A percentile compares a stretch with the other conserved stretches of the same genome.
These are phyloP conservation scores for Rotaria macrura DNA, from an alignment of 2,888 invertebrate species.

Conservation along the genomic window DNA sequence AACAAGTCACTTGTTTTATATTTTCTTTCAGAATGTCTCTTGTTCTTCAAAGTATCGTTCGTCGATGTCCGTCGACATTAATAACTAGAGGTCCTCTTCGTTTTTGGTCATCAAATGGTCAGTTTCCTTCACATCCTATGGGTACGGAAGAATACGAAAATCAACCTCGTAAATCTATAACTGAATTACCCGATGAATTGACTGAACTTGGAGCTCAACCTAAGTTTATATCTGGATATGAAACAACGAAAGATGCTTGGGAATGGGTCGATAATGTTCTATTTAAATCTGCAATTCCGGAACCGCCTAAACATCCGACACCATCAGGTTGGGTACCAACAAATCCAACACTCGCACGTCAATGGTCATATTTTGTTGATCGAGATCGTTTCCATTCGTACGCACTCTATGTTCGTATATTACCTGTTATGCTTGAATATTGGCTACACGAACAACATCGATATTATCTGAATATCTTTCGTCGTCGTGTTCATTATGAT, in stretches of 20 bases:
- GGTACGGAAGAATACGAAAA: background rate
- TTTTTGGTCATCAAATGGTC: background rate
- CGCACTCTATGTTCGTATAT: background rate
- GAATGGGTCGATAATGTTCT: conserved; percentile 5
- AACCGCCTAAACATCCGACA: conserved; percentile 16
- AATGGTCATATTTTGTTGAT: conserved; percentile 18
- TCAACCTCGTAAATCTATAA: background rate
- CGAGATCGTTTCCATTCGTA: conserved; percentile 19
- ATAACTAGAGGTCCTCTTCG: background rate
- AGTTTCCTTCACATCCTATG: background rate
- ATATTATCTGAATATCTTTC: conserved; percentile 13
- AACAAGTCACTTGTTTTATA: background rate
- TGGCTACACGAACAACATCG: conserved; percentile 17
- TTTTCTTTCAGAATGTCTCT: background rate
- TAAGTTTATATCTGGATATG: conserved; percentile 8
- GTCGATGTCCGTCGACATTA: background rate
- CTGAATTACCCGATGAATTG: conserved; percentile 12
- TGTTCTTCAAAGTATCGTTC: background rate
- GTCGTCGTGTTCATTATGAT: conserved; percentile 20
- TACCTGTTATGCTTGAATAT: conserved; percentile 21
- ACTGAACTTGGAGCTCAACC: background rate
- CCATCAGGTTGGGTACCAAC: conserved; percentile 2
- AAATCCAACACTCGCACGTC: background rate
- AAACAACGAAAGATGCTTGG: background rate
- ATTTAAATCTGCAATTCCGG: background rate